Evolutionary conservation across 2,113 vertebrate genomes (phyloP).

Genomic region (Ancistrus triradiatus): DNA sequence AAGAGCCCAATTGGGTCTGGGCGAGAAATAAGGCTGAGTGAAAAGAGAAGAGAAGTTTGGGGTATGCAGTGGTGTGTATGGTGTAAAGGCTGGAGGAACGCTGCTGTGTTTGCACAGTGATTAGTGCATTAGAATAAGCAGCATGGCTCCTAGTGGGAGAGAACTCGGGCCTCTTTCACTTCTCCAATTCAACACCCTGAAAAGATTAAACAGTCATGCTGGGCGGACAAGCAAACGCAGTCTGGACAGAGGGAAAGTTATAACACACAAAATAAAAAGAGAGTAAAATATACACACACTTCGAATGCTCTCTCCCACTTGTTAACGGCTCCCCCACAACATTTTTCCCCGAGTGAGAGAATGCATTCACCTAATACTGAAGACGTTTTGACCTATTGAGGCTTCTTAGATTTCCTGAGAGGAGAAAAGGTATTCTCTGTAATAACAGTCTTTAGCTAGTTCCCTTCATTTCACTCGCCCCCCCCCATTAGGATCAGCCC

Average conservation of each 20-base stretch:
- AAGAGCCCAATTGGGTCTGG: constrained; percentile 51
- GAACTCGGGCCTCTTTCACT: constrained; percentile 96
- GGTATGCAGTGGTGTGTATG: constrained; percentile 88
- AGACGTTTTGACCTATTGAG: constrained; percentile 65
- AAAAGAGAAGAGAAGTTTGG: constrained; percentile 68
- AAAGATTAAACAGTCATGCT: constrained; percentile 99
- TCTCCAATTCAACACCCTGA: constrained; percentile 95
- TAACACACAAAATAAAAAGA: constrained; percentile 36
- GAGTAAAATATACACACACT: constrained; percentile 57
- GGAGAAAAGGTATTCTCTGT: constrained; percentile 42
- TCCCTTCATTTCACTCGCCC: constrained; percentile 34
- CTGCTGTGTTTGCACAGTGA: constrained; percentile 99
- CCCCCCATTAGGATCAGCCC: constrained; percentile 50
- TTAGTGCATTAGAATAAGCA: constrained; percentile 99
- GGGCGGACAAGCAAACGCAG: constrained; percentile 99
- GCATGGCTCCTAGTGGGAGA: constrained; percentile 92
- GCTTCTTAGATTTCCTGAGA: constrained; percentile 45
- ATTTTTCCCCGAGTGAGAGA: constrained; percentile 9
- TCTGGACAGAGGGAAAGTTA: constrained; percentile 88
- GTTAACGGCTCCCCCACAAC: neutral
- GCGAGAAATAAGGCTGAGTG: constrained; percentile 49
- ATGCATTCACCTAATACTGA: constrained; percentile 27
- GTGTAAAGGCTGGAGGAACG: constrained; percentile 85
- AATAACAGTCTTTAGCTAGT: constrained; percentile 45
- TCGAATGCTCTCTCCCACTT: constrained; percentile 37